Conservation (phyloP, 2,113 vertebrate genomes). For the Aptenodytes forsteri region DNA sequence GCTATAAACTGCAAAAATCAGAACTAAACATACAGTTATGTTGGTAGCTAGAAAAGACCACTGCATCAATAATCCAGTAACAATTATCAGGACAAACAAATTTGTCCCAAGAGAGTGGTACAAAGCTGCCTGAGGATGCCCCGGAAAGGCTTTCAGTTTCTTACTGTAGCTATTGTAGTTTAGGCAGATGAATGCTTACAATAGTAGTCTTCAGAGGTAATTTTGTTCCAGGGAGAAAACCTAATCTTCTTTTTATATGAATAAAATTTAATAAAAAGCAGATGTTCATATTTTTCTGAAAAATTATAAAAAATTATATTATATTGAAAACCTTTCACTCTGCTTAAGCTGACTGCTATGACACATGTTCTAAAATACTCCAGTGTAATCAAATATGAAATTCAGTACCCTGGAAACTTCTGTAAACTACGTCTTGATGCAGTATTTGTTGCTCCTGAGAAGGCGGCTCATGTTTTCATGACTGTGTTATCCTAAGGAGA, state of each 20-base stretch:
- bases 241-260: not conserved
- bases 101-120: not conserved
- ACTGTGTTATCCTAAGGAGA: not conserved
- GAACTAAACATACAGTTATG: not conserved
- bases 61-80: not conserved
- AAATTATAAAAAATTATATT: not conserved
- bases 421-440: not conserved
- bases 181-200: not conserved
- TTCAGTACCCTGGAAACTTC: not conserved
- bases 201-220: not conserved
- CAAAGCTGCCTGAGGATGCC: not conserved
- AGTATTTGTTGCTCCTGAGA: not conserved
- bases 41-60: not conserved
- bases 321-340: slow-evolving; percentile 31
- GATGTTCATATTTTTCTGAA: not conserved
- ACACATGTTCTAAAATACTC: slow-evolving; percentile 3
- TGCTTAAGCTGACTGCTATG: slow-evolving; percentile 20
- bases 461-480: not conserved
- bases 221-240: not conserved
- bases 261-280: slow-evolving; percentile 27
- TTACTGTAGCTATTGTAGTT: not conserved
- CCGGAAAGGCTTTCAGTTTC: not conserved
- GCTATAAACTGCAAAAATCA: not conserved
- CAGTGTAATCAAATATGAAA: not conserved
- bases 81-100: not conserved